A percentile compares a stretch with the other conserved stretches of the same genome.
These are phyloP conservation scores for Peromyscus polionotus DNA, from an alignment of 2,113 vertebrate genomes.

Conservation along the genomic window DNA sequence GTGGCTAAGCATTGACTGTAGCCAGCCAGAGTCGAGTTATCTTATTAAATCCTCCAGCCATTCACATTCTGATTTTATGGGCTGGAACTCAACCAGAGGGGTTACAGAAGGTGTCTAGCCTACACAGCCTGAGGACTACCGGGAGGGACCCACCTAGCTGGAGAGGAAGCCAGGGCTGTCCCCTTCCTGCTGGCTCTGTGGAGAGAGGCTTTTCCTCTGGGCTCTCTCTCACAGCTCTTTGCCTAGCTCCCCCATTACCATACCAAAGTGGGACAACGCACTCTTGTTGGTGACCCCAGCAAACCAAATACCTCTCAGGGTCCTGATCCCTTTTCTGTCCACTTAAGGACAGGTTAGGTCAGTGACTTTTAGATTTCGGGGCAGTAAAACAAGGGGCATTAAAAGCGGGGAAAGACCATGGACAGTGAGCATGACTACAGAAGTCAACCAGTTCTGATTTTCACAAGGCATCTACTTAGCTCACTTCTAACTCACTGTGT, in stretches of 20 bases:
- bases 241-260: neutral
- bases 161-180: neutral
- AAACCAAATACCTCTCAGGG: neutral
- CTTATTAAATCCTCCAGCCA: neutral
- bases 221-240: neutral
- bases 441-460: neutral
- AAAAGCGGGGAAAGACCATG: neutral
- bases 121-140: neutral
- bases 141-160: neutral
- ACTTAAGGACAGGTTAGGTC: neutral
- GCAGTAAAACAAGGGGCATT: neutral
- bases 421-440: neutral
- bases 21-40: too few species aligned
- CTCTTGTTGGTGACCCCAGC: conserved; percentile 22
- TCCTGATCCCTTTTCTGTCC: neutral
- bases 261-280: neutral
- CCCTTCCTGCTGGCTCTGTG: neutral
- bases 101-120: neutral
- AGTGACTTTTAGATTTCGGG: neutral
- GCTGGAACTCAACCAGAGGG: neutral
- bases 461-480: neutral
- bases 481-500: neutral
- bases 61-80: neutral
- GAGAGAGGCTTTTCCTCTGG: neutral
- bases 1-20: neutral